phyloP scores from a whole-genome alignment of 1,140 invertebrate genomes.

The Pseudomyrmex pallidus region DNA sequence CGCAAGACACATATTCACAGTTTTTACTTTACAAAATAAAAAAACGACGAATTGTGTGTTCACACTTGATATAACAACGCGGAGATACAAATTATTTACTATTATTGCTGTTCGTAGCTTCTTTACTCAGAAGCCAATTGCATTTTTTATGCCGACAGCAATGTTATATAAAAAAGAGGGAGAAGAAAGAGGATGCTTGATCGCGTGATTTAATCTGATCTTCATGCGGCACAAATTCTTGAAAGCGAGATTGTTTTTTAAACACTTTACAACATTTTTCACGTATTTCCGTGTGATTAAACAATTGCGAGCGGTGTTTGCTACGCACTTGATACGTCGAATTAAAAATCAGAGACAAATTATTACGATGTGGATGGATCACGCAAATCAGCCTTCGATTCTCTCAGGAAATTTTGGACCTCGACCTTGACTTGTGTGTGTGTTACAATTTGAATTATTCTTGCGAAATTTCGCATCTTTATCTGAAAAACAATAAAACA shows the following conservation, averaged over 20 bases:
- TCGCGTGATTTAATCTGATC: not conserved
- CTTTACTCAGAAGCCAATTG: constrained; percentile 44
- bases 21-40: constrained; percentile 76
- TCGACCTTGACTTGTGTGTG: not conserved
- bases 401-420: not conserved
- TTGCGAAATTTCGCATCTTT: not conserved
- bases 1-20: constrained; percentile 69
- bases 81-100: constrained; percentile 66
- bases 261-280: no score
- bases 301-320: constrained; percentile 4
- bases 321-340: not conserved
- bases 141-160: not conserved
- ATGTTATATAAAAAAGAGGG: not conserved
- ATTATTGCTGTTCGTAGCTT: constrained; percentile 69
- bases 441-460: not conserved
- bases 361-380: not conserved
- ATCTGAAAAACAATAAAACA: not conserved
- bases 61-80: constrained; percentile 55
- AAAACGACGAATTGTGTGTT: constrained; percentile 58
- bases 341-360: not conserved
- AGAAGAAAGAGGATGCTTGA: not conserved
- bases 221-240: not conserved
- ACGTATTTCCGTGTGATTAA: not conserved
- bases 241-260: no score
- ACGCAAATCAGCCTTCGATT: not conserved